Conservation (phyloP, 2,888 invertebrate species). For the Amphiduros pacificus region DNA sequence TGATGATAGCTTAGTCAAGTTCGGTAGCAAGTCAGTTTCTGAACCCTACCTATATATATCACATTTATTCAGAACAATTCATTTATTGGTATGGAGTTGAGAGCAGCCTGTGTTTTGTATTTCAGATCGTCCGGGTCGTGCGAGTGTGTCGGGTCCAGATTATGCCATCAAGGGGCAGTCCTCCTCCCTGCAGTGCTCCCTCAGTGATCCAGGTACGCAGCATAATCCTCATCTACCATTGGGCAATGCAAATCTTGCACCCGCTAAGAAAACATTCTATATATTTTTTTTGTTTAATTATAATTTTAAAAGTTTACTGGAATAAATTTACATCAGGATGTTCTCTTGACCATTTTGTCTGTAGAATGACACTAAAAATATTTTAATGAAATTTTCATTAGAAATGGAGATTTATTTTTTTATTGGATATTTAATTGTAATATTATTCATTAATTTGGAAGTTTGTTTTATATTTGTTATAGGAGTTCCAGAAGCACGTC, state of each 20-base stretch:
- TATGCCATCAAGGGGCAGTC: slow-evolving; percentile 3
- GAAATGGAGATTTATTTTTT: not conserved
- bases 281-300: no score
- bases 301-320: no score
- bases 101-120: not conserved
- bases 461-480: not conserved
- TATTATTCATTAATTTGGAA: not conserved
- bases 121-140: slow-evolving; percentile 12
- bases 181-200: not conserved
- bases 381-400: not conserved
- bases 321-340: no score
- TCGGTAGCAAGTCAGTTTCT: no score
- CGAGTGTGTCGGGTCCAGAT: slow-evolving; percentile 7
- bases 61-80: not conserved
- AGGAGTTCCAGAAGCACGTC: slow-evolving; percentile 8
- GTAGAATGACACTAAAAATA: no score
- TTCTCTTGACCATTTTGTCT: no score
- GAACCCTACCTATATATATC: not conserved
- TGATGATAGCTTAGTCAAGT: no score
- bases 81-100: not conserved
- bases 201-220: slow-evolving; percentile 5
- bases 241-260: no score
- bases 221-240: not conserved
- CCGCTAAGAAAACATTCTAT: no score
- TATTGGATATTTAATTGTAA: not conserved